phyloP scores from a whole-genome alignment of 2,888 invertebrate genomes.

The Ametastegia equiseti region DNA sequence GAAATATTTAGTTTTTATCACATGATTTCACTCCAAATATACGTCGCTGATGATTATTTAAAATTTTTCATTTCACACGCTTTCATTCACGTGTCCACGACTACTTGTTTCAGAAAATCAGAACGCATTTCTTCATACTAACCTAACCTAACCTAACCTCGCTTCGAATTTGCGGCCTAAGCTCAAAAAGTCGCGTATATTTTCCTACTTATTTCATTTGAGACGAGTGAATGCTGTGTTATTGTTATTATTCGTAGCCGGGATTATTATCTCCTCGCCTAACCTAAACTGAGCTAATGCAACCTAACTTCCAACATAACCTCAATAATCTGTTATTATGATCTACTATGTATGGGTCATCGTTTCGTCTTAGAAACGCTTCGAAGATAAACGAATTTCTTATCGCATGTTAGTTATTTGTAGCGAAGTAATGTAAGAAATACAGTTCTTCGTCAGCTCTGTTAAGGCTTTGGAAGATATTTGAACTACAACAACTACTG shows the following conservation, averaged over 20 bases:
- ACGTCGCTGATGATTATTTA: neutral
- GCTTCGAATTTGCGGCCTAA: neutral
- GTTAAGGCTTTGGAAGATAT: neutral
- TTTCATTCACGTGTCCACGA: neutral
- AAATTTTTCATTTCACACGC: neutral
- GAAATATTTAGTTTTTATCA: neutral
- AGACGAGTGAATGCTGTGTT: too few species aligned
- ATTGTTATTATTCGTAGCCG: too few species aligned
- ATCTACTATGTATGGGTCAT: neutral
- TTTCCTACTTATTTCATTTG: too few species aligned
- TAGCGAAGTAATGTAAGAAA: neutral
- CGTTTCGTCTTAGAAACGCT: neutral
- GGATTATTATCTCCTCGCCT: too few species aligned
- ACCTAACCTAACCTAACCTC: slow-evolving; percentile 10
- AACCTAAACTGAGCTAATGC: neutral
- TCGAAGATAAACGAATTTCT: neutral
- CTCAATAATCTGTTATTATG: neutral
- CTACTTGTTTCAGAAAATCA: neutral
- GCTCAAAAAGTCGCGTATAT: neutral
- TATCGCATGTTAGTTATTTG: neutral
- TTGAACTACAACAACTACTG: neutral
- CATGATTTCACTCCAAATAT: neutral
- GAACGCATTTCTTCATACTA: neutral
- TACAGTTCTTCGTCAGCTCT: neutral
- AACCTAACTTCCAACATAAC: neutral